Evolutionary conservation across 1,140 invertebrate species (phyloP), one percentile per base, ranked within the genome.

Genomic region (Tachypleus tridentatus): DNA sequence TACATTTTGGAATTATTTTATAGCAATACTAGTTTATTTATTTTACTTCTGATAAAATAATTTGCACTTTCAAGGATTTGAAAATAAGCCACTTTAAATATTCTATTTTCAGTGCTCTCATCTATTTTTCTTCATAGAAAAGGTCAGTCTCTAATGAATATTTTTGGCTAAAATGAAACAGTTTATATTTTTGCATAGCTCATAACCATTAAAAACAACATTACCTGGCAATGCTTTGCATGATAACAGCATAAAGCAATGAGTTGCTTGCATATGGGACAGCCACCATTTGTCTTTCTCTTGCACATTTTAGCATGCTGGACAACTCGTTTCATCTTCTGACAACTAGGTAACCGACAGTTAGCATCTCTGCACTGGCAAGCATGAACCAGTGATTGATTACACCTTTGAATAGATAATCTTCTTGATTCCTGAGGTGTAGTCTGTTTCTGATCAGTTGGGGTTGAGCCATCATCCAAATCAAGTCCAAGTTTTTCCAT

Each of bases 221-320:
- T 68, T 79, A 78, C 80, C 62, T 87, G 86, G 81, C 97, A 99
- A 81, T 97, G 93, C 80, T 98, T 99, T 4, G 97, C 96, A 77
- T 99, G 97, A 79, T 97, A 98, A 78, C 93, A 97, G 74, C 97
- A 99, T 29, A 99, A 79, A 4, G 95, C 95, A 73, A 99, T 95
- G 50, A 99, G 85, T 75, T 99, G 97, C 77, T 98, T 98, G 81
- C 97, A 99, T 70, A 98, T 97, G 7, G 93, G 91, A 78, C 97
- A 99, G 7, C 53, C 53, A 70, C 92, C 93, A 75, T 73, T 68
- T 49, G 90, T 93, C 79, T 97, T 97, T 65, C 91, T 82, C 76
- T 97, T 97, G 82, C 97, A 99, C 68, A 72, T 71, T 81, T 95
- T 97, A 3, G 96, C 97, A 78, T 99, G 97, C 63, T 86, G 86